Percentiles rank a stretch among this genome's conserved stretches.
These are phyloP conservation scores for Drosophila varians DNA, from an alignment of 1,140 invertebrate species.

Conservation along the genomic window DNA sequence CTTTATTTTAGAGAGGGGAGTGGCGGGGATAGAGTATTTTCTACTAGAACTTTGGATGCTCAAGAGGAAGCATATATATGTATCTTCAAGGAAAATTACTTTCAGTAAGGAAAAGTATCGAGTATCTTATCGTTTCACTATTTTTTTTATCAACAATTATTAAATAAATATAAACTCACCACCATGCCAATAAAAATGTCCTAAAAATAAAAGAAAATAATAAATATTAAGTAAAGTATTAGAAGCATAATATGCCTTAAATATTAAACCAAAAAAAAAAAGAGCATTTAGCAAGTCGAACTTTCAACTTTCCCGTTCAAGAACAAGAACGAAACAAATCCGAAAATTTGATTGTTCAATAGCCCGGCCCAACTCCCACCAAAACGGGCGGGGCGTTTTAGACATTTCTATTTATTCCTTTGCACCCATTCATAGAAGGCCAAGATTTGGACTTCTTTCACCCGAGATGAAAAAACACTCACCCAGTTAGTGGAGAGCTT, in stretches of 20 bases:
- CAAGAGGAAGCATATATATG: no score
- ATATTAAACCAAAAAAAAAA: background rate
- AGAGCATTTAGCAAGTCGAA: background rate
- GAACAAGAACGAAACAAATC: conserved; percentile 11
- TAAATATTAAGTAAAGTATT: no score
- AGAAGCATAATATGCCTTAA: background rate
- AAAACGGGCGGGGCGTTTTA: conserved; percentile 3
- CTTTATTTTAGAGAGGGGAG: background rate
- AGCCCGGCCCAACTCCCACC: conserved; percentile 27
- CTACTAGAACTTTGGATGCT: background rate
- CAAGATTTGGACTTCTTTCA: conserved; percentile 17
- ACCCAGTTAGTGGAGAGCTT: conserved; percentile 44
- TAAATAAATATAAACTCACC: no score
- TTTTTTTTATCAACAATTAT: no score
- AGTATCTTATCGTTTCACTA: no score
- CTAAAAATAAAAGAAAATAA: no score
- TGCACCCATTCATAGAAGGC: conserved; percentile 54
- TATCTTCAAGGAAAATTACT: no score
- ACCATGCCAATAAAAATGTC: no score
- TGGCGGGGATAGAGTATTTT: background rate
- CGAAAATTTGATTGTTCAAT: conserved; percentile 13
- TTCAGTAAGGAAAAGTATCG: no score
- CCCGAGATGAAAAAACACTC: conserved; percentile 11
- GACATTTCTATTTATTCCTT: conserved; percentile 54
- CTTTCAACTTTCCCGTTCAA: background rate